Evolutionary conservation across 1,140 invertebrate species (phyloP).

Genomic region (Caenorhabditis inopinata): DNA sequence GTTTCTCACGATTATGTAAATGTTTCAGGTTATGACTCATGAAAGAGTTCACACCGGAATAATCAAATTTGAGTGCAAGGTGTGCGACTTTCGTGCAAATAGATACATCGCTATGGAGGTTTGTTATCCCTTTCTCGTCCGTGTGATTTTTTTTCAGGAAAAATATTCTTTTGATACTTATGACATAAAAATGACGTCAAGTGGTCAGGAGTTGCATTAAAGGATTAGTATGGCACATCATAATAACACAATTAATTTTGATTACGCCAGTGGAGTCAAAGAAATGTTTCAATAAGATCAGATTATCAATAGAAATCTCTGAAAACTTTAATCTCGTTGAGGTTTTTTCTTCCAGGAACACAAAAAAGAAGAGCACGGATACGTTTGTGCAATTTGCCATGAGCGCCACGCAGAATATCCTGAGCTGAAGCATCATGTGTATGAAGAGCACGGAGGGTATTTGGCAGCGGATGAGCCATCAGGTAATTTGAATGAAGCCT

Average conservation of each 20-base stretch:
- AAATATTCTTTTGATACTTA: background rate
- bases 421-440: constrained; percentile 64
- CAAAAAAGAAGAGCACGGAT: constrained; percentile 61
- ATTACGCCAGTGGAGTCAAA: background rate
- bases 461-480: constrained; percentile 52
- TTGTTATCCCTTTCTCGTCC: background rate
- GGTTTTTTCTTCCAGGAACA: constrained; percentile 34
- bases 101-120: constrained; percentile 63
- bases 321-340: background rate
- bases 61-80: constrained; percentile 66
- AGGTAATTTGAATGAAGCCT: background rate
- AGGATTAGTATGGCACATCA: background rate
- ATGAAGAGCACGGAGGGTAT: constrained; percentile 64
- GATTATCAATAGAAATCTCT: no score
- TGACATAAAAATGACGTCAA: no score
- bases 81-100: constrained; percentile 64
- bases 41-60: constrained; percentile 66
- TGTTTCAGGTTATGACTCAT: constrained; percentile 45
- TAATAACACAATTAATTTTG: background rate
- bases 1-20: no score
- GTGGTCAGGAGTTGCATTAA: background rate
- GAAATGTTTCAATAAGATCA: background rate
- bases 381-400: constrained; percentile 62
- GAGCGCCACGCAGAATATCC: constrained; percentile 58
- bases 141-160: background rate